Evolutionary conservation across 2,113 vertebrate genomes (phyloP).

Genomic region (Cryptotis parvus): DNA sequence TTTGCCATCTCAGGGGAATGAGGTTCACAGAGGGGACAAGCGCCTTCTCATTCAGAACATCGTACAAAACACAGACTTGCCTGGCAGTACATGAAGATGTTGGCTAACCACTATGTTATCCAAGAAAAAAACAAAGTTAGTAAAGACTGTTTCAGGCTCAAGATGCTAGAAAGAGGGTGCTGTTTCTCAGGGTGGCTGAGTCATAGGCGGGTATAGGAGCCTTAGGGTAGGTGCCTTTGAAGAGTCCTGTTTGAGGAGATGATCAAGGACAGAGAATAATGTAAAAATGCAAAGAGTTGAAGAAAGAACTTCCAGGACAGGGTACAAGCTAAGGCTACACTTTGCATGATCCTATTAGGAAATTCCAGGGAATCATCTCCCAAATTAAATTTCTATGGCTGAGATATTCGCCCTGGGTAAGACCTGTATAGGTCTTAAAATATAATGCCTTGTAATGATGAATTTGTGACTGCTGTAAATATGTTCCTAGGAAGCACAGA

Average conservation of each 20-base stretch:
- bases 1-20: neutral
- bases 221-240: neutral
- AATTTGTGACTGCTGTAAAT: no score
- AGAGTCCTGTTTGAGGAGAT: neutral
- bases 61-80: neutral
- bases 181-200: neutral
- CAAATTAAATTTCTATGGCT: no score
- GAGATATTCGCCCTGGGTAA: no score
- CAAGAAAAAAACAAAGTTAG: slow-evolving; percentile 9
- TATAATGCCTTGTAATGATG: no score
- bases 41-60: neutral
- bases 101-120: neutral
- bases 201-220: neutral
- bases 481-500: no score
- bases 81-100: neutral
- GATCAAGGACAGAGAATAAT: neutral
- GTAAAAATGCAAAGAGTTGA: neutral
- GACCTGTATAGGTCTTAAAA: no score
- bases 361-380: neutral
- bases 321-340: neutral
- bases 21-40: neutral
- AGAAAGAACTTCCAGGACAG: slow-evolving; percentile 8
- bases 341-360: neutral
- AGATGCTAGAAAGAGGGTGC: neutral
- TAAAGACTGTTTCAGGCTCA: neutral